A percentile compares a stretch with the other conserved stretches of the same genome.
Evolutionary conservation across 2,113 vertebrate genomes (phyloP).

Genomic region (Myiozetetes cayanensis): DNA sequence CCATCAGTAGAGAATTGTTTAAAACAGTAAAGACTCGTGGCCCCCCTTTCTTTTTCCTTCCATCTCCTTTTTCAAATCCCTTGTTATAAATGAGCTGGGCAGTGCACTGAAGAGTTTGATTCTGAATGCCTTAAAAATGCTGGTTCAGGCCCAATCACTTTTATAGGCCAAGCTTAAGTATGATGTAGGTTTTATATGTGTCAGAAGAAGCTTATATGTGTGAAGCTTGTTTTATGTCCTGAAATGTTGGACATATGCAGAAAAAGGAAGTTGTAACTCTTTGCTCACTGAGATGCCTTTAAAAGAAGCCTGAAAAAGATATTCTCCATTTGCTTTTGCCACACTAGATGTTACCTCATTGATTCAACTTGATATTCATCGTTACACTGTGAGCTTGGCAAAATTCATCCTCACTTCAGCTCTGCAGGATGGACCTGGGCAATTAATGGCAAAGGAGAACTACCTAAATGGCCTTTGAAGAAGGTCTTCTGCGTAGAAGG

Average conservation of each 20-base stretch:
- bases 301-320: background rate
- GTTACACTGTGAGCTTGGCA: background rate
- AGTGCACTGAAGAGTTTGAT: background rate
- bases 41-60: background rate
- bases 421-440: background rate
- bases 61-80: background rate
- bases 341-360: background rate
- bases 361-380: background rate
- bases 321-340: rapidly evolving
- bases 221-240: constrained; percentile 5
- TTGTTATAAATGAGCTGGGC: background rate
- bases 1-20: background rate
- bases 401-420: background rate
- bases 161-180: constrained; percentile 1
- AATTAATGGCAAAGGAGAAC: background rate
- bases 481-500: background rate
- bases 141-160: background rate
- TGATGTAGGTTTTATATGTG: background rate
- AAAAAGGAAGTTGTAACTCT: background rate
- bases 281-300: background rate
- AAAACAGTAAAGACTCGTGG: background rate
- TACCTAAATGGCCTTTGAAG: background rate
- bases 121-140: background rate
- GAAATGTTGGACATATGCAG: background rate
- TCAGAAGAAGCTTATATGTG: background rate